Conservation (phyloP, 2,113 vertebrate species). For the Colius striatus region DNA sequence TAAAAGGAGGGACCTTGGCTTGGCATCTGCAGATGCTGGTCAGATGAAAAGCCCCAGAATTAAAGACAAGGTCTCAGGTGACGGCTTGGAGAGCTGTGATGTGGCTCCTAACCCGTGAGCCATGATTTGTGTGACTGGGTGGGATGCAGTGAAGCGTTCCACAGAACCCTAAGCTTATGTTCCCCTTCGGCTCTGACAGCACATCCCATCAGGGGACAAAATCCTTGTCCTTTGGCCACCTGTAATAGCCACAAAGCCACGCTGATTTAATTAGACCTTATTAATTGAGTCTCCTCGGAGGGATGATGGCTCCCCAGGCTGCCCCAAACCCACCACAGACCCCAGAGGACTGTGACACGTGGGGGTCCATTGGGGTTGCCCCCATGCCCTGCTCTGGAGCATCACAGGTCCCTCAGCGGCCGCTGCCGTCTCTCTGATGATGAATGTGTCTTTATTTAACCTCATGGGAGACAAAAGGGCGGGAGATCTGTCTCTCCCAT, state of each 20-base stretch:
- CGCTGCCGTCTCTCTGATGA: fast-evolving
- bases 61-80: not conserved
- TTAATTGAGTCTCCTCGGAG: not conserved
- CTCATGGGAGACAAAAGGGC: not conserved
- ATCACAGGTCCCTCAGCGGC: not conserved
- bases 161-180: not conserved
- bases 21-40: not conserved
- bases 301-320: not conserved
- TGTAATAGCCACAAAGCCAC: not conserved
- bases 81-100: not conserved
- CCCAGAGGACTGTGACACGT: fast-evolving
- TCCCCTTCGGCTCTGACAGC: not conserved
- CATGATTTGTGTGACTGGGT: no score
- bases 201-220: fast-evolving
- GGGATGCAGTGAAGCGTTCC: not conserved
- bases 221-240: not conserved
- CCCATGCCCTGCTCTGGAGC: fast-evolving
- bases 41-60: not conserved
- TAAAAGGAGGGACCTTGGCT: fast-evolving
- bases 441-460: not conserved
- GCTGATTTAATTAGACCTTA: not conserved
- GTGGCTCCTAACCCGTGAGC: not conserved
- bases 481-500: not conserved
- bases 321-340: fast-evolving
- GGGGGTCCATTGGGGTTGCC: fast-evolving